These are phyloP conservation scores for Drosophila pegasa DNA, from an alignment of 2,888 invertebrate genomes.

Conservation along the genomic window DNA sequence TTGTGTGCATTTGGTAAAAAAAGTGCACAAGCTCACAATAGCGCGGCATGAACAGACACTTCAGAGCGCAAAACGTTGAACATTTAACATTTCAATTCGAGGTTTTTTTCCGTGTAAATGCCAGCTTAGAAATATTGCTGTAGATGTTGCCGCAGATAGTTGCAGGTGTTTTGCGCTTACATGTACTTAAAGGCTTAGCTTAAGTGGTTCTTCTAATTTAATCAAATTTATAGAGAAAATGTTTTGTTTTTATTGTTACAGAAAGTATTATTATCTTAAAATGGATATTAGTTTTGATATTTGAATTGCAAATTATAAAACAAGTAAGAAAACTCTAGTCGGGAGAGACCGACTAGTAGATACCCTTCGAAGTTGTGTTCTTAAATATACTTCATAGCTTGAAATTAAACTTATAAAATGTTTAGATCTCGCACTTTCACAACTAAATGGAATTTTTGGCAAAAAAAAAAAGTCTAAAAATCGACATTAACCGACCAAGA, in stretches of 20 bases:
- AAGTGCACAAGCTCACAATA: constrained; percentile 10
- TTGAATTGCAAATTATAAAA: too few relatives aligned
- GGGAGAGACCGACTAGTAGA: too few relatives aligned
- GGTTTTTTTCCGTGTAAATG: constrained; percentile 13
- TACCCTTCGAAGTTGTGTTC: too few relatives aligned
- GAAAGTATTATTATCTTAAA: too few relatives aligned
- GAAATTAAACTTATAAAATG: too few relatives aligned
- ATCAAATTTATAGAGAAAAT: neutral
- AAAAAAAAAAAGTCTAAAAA: too few relatives aligned
- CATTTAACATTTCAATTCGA: constrained; percentile 29
- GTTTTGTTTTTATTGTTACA: neutral
- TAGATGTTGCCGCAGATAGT: neutral
- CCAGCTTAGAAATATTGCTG: neutral
- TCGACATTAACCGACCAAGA: too few relatives aligned
- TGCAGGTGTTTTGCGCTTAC: neutral
- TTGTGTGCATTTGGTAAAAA: neutral
- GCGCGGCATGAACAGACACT: constrained; percentile 4
- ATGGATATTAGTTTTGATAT: too few relatives aligned
- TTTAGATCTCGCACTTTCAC: too few relatives aligned
- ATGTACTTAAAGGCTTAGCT: neutral
- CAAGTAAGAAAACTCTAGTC: too few relatives aligned
- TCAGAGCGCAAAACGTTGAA: neutral
- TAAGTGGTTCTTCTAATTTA: rapidly evolving
- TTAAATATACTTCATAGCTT: too few relatives aligned
- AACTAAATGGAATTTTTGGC: too few relatives aligned